phyloP scores from a whole-genome alignment of 2,797 vertebrate genomes.

The Agapornis canus region DNA sequence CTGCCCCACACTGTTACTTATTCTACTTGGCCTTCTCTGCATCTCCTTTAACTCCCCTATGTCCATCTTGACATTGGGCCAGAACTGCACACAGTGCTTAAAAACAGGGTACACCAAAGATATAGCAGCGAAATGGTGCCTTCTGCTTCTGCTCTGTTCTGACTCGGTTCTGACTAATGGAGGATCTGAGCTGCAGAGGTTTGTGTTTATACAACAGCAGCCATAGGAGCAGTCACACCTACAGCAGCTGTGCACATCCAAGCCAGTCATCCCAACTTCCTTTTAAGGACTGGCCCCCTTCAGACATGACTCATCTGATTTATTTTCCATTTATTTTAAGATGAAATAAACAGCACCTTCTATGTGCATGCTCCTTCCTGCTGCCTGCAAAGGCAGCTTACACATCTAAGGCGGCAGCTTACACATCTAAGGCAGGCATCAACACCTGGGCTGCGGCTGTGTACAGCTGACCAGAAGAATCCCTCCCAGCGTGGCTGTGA shows the following conservation, averaged over 20 bases:
- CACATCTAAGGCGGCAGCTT: not conserved
- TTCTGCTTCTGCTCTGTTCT: not conserved
- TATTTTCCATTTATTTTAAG: not conserved
- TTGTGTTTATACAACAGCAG: not conserved
- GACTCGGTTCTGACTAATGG: not conserved
- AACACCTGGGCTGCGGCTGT: rapidly evolving
- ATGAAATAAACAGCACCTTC: not conserved
- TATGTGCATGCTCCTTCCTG: not conserved
- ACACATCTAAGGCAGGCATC: not conserved
- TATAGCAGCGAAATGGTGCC: not conserved
- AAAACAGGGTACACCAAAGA: not conserved
- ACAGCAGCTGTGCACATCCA: not conserved
- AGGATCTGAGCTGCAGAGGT: not conserved
- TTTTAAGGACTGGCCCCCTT: not conserved
- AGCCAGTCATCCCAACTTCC: not conserved
- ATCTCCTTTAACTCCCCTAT: rapidly evolving
- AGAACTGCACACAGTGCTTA: not conserved
- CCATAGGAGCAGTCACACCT: not conserved
- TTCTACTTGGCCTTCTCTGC: not conserved
- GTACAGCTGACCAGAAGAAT: not conserved
- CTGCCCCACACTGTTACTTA: not conserved
- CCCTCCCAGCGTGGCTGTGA: not conserved
- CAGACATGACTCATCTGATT: not conserved
- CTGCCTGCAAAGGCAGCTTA: not conserved
- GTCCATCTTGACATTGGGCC: not conserved